These are phyloP conservation scores for Penaeus vannamei DNA, from an alignment of 1,140 invertebrate species.

Conservation along the genomic window DNA sequence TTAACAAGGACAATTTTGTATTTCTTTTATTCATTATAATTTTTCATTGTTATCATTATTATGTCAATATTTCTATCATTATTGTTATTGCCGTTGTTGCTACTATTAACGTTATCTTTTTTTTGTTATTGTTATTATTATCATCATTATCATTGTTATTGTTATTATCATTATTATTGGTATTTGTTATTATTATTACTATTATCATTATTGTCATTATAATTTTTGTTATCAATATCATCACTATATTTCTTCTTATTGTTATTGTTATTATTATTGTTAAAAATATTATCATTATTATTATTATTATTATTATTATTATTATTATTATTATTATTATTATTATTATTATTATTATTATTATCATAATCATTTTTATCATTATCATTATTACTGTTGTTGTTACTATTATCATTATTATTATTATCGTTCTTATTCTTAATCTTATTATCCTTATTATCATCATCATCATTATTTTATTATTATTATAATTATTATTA, in stretches of 20 bases:
- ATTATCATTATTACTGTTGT: not conserved
- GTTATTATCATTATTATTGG: too few species aligned
- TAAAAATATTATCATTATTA: not conserved
- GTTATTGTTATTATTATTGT: slow-evolving; percentile 2
- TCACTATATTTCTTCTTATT: not conserved
- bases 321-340: not conserved
- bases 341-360: not conserved
- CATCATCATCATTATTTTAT: not conserved
- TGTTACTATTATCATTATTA: not conserved
- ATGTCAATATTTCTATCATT: too few species aligned
- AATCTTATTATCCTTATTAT: not conserved
- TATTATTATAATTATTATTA: slow-evolving; percentile 7
- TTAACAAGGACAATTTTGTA: too few species aligned
- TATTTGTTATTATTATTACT: not conserved
- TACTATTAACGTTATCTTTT: too few species aligned
- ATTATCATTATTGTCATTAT: slow-evolving; percentile 1
- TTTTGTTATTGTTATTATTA: too few species aligned
- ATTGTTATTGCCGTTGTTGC: too few species aligned
- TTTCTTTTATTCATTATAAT: too few species aligned
- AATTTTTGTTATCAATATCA: not conserved
- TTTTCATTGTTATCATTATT: too few species aligned
- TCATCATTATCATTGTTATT: too few species aligned
- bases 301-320: slow-evolving; percentile 6
- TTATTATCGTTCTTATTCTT: not conserved
- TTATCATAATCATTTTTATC: not conserved